phyloP scores from a whole-genome alignment of 2,888 invertebrate species.

The Ichneumoninae sp. region DNA sequence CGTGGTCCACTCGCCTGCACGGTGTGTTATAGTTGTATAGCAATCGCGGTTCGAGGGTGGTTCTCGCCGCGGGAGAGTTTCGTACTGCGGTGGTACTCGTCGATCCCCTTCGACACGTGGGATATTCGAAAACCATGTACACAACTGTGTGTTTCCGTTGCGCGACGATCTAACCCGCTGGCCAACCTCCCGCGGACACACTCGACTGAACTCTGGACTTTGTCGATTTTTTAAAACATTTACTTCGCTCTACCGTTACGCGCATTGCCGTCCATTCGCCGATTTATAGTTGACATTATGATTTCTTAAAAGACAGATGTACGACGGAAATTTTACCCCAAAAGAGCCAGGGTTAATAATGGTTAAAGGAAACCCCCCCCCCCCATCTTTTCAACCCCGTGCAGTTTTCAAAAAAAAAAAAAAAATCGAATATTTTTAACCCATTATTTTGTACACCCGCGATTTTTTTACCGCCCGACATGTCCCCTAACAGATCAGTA shows the following conservation, averaged over 20 bases:
- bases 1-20: slow-evolving; percentile 34
- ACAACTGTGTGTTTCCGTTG: neutral
- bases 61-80: slow-evolving; percentile 48
- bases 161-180: slow-evolving; percentile 17
- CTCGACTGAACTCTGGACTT: neutral
- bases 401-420: neutral
- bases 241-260: neutral
- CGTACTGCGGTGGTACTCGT: slow-evolving; percentile 27
- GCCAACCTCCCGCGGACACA: slow-evolving; percentile 10
- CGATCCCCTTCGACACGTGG: slow-evolving; percentile 13
- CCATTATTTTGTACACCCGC: neutral
- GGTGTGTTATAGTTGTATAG: slow-evolving; percentile 25
- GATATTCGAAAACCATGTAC: slow-evolving; percentile 3
- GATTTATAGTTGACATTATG: neutral
- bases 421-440: neutral
- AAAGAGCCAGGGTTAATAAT: neutral
- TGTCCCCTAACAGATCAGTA: neutral
- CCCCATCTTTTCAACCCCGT: no score
- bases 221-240: neutral
- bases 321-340: neutral
- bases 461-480: neutral
- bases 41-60: slow-evolving; percentile 59
- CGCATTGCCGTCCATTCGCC: neutral
- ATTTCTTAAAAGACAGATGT: neutral
- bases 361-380: no score